phyloP scores from a whole-genome alignment of 2,888 invertebrate genomes.

The Eucriotettix oculatus region DNA sequence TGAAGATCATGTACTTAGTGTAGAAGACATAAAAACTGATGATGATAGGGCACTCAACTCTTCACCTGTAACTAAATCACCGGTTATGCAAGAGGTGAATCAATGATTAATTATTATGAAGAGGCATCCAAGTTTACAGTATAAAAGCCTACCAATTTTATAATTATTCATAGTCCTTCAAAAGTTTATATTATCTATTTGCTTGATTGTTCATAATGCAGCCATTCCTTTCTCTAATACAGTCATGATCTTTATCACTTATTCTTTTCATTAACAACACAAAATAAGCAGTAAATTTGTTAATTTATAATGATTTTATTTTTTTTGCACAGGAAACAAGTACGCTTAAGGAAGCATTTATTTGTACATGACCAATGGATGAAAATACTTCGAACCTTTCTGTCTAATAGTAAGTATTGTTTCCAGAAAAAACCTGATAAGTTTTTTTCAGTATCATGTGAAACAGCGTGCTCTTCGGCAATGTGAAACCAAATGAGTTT shows the following conservation, averaged over 20 bases:
- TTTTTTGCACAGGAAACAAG: conserved; percentile 3
- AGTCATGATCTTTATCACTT: background rate
- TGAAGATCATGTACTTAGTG: conserved; percentile 15
- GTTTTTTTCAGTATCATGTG: too few species aligned
- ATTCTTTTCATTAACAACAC: background rate
- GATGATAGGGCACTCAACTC: background rate
- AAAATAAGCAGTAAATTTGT: background rate
- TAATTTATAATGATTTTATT: background rate
- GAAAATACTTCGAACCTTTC: background rate
- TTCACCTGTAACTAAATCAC: background rate
- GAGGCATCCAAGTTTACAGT: background rate
- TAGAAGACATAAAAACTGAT: background rate
- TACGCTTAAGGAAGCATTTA: conserved; percentile 5
- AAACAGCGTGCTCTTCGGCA: too few species aligned
- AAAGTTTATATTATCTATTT: background rate
- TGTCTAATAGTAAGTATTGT: too few species aligned
- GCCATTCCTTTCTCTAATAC: too few species aligned
- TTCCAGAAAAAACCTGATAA: too few species aligned
- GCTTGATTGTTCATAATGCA: too few species aligned
- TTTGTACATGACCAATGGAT: conserved; percentile 8
- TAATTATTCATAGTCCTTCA: background rate
- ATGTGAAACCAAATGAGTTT: too few species aligned
- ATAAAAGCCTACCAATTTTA: background rate
- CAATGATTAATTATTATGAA: background rate
- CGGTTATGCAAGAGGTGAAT: background rate